Conservation (phyloP, 2,113 vertebrate genomes). For the Chelonoidis abingdonii region DNA sequence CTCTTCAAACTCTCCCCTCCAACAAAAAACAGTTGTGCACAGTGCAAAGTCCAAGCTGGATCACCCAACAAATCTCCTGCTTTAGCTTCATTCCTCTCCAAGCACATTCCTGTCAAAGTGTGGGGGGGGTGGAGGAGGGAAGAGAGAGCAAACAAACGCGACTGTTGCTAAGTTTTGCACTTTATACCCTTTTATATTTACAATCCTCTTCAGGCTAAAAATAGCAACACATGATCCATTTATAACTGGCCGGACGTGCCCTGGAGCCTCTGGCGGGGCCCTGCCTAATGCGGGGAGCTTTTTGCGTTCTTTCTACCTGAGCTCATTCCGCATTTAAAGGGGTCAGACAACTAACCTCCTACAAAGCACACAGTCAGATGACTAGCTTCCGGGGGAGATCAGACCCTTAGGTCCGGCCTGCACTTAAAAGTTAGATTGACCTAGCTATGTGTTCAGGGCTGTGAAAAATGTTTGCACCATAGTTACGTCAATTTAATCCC, state of each 20-base stretch:
- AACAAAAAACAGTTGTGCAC: neutral
- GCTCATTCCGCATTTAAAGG: slow-evolving; percentile 53
- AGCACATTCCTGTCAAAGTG: slow-evolving; percentile 52
- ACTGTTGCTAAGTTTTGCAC: slow-evolving; percentile 73
- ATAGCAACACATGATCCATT: slow-evolving; percentile 73
- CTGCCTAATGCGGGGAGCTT: slow-evolving; percentile 65
- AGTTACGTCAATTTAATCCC: neutral
- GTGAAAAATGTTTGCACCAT: neutral
- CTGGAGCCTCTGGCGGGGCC: slow-evolving; percentile 59
- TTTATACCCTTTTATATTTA: slow-evolving; percentile 76
- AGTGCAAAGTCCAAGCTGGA: slow-evolving; percentile 54
- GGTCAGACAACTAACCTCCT: slow-evolving; percentile 47
- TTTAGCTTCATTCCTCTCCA: slow-evolving; percentile 49
- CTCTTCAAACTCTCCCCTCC: neutral
- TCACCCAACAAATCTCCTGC: slow-evolving; percentile 35
- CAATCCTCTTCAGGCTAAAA: slow-evolving; percentile 71
- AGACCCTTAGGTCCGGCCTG: neutral
- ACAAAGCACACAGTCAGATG: slow-evolving; percentile 56
- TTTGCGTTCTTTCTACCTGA: slow-evolving; percentile 68
- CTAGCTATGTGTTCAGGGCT: neutral
- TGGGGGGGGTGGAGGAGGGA: neutral
- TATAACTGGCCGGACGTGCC: slow-evolving; percentile 65
- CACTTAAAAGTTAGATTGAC: neutral
- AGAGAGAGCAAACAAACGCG: slow-evolving; percentile 61
- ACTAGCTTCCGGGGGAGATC: slow-evolving; percentile 40